These are phyloP conservation scores for Mus pahari DNA, from an alignment of 2,113 vertebrate species.

Conservation along the genomic window DNA sequence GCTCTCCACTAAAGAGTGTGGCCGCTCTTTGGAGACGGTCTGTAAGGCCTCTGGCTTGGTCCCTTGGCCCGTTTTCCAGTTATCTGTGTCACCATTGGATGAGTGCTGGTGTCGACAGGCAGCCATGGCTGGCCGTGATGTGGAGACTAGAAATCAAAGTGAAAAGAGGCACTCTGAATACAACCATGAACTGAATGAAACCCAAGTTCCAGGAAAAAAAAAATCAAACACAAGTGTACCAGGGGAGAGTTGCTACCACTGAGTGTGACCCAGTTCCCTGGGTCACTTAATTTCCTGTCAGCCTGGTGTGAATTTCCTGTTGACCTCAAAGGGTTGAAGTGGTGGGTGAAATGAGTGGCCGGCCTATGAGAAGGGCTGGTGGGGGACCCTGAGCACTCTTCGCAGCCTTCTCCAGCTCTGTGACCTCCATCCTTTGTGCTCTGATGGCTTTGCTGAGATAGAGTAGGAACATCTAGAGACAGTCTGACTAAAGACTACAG, in stretches of 20 bases:
- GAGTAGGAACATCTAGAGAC: background rate
- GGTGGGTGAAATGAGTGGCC: background rate
- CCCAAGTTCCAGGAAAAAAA: background rate
- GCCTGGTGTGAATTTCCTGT: too few species aligned
- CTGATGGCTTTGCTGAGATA: background rate
- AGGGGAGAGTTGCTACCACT: background rate
- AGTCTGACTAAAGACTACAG: background rate
- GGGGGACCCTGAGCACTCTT: background rate
- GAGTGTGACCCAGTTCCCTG: fast-evolving
- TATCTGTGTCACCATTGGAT: conserved; percentile 83
- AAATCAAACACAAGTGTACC: background rate
- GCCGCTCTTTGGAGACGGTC: conserved; percentile 87
- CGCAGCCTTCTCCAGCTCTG: background rate
- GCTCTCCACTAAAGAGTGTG: conserved; percentile 93
- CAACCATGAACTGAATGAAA: background rate
- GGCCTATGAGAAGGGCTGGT: too few species aligned
- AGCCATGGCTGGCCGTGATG: conserved; percentile 81
- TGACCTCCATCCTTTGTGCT: background rate
- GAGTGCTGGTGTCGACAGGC: conserved; percentile 81
- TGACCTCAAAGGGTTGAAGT: background rate
- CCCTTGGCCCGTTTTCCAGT: conserved; percentile 84
- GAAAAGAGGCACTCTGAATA: conserved; percentile 78
- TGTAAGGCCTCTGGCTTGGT: conserved; percentile 88
- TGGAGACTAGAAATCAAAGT: conserved; percentile 83
- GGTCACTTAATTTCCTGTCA: too few species aligned